Evolutionary conservation across 2,888 invertebrate species (phyloP), one percentile per base, ranked within the genome.

Genomic region (Electrophaes corylata): DNA sequence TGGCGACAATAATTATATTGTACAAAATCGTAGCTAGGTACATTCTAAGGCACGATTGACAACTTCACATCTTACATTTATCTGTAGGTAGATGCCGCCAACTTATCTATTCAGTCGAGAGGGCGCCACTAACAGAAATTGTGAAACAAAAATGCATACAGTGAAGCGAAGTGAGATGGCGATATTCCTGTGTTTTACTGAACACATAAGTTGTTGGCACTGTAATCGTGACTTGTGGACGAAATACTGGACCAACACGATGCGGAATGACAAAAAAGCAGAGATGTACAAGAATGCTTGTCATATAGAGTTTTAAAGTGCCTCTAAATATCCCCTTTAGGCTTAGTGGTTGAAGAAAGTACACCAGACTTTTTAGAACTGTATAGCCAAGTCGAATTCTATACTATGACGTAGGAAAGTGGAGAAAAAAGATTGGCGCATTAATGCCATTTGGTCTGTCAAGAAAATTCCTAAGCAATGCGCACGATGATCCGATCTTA

Each of bases 31-130:
- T 58, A 62, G 66, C 8, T 40, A 29, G 49, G 26, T 40, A 10
- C 12, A 40, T 74, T 78, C 82, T 88, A 88, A 88, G 88, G 88
- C 88, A 88, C 88, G 80, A 78, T 79, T 76, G 71, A 74, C 77
- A 79, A 76, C 77, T 79, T 69, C 68, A 71, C 66, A 73, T 73
- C 73, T 73, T 72, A 64, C 26, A 59, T 52, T 58, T 54, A 50
- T 48, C 50, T 29, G 26, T 29, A 29, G 26, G 26, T 29, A 29
- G 8, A 29, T 29, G 10, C 26, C 26, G 26, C 26, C 26, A 29
- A 29, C 26, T 29, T 29, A 29, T 29, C 5, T 29, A 10, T 10
- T 29, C 26, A 16, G 37, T 6, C 37, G 16, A 16, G 37, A 37
- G 14, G 37, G 16, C 12, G 35, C 6, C 14, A 35, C 35, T 12